Evolutionary conservation across 2,113 vertebrate genomes (phyloP).

Genomic region (Mesocricetus auratus): DNA sequence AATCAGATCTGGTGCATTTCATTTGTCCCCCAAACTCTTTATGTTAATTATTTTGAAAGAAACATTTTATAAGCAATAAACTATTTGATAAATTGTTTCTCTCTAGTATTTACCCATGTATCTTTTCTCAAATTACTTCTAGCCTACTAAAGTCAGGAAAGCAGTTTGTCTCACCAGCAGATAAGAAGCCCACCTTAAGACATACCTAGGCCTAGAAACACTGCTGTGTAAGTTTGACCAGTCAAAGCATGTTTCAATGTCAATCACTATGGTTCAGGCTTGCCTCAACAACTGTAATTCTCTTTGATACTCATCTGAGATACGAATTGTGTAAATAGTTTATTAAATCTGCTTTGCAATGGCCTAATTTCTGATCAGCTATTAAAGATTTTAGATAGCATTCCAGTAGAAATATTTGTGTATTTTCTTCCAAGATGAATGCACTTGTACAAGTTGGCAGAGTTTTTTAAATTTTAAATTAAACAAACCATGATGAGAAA

Average conservation of each 20-base stretch:
- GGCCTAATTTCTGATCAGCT: conserved; percentile 36
- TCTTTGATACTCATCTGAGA: not conserved
- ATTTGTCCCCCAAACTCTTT: not conserved
- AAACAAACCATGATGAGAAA: conserved; percentile 70
- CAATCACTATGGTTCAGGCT: not conserved
- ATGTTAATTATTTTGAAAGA: not conserved
- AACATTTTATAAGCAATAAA: not conserved
- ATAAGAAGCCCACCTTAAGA: not conserved
- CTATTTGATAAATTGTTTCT: not conserved
- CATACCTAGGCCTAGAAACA: not conserved
- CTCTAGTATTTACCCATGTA: not conserved
- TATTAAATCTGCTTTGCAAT: conserved; percentile 3
- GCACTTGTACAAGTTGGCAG: conserved; percentile 38
- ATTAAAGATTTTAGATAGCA: not conserved
- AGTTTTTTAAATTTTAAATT: conserved; percentile 39
- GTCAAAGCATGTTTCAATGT: not conserved
- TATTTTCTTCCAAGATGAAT: conserved; percentile 29
- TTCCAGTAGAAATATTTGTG: not conserved
- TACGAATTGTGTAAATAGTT: not conserved
- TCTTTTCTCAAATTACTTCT: conserved; percentile 2
- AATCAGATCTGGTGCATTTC: not conserved
- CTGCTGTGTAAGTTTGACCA: not conserved
- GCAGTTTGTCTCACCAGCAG: not conserved
- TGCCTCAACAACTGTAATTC: not conserved
- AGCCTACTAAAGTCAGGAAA: not conserved